phyloP scores from a whole-genome alignment of 1,140 invertebrate species.

The Drosophila melanica region DNA sequence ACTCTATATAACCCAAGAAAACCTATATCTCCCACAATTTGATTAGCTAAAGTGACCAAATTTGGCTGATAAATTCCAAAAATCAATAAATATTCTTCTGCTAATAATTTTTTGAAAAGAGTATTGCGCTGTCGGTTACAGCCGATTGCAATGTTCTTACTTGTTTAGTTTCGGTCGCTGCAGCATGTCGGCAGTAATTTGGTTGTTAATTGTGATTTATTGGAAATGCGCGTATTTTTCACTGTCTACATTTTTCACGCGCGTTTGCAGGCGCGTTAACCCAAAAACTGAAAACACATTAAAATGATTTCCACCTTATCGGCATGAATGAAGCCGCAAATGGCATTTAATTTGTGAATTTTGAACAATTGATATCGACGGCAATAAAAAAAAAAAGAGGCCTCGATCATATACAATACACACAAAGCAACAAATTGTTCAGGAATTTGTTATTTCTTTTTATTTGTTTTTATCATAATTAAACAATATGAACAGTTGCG shows the following conservation, averaged over 20 bases:
- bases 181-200: conserved; percentile 44
- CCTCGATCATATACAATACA: conserved; percentile 16
- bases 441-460: conserved; percentile 51
- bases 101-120: too few relatives aligned
- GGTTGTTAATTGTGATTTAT: conserved; percentile 69
- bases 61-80: too few relatives aligned
- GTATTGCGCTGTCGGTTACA: too few relatives aligned
- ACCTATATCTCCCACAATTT: too few relatives aligned
- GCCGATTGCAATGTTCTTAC: too few relatives aligned
- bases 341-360: conserved; percentile 75
- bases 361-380: conserved; percentile 71
- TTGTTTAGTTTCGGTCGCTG: conserved; percentile 11
- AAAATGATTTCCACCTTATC: conserved; percentile 73
- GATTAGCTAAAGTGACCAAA: too few relatives aligned
- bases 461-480: conserved; percentile 75
- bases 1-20: too few relatives aligned
- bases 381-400: conserved; percentile 37
- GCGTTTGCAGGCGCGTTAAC: conserved; percentile 26
- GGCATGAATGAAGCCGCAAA: conserved; percentile 78
- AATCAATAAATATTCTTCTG: too few relatives aligned
- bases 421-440: conserved; percentile 42
- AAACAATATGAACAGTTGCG: conserved; percentile 66
- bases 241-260: conserved; percentile 27
- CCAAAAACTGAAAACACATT: conserved; percentile 66
- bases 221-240: conserved; percentile 19